phyloP scores from a whole-genome alignment of 2,797 vertebrate species.

The Denticeps clupeoides region DNA sequence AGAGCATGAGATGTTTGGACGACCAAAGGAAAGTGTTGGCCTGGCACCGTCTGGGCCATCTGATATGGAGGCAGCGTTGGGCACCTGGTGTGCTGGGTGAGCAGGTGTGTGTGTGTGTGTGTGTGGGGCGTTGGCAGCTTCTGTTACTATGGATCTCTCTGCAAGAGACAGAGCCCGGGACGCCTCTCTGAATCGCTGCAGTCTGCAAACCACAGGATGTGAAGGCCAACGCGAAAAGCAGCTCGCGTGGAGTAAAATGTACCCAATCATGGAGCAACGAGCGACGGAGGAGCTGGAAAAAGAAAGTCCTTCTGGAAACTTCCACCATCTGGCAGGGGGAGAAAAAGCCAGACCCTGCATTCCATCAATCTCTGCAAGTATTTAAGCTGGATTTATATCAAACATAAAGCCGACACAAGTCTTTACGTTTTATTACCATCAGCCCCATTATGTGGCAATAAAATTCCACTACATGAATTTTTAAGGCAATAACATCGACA shows the following conservation, averaged over 20 bases:
- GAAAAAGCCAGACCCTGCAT: background rate
- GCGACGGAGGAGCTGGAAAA: background rate
- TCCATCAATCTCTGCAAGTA: background rate
- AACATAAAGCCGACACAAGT: background rate
- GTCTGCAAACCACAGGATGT: too few species aligned
- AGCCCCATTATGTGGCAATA: conserved; percentile 32
- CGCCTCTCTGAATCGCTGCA: too few species aligned
- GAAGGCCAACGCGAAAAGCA: too few species aligned
- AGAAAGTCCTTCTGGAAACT: background rate
- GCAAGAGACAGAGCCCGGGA: too few species aligned
- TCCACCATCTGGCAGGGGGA: background rate
- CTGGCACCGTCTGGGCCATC: background rate
- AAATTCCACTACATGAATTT: background rate
- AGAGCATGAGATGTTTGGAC: too few species aligned
- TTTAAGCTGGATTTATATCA: background rate
- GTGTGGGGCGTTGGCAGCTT: too few species aligned
- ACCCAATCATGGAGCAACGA: background rate
- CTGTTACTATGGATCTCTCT: too few species aligned
- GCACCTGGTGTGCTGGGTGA: background rate
- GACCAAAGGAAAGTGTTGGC: background rate
- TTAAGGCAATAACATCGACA: too few species aligned
- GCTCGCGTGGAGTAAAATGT: too few species aligned
- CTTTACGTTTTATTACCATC: background rate
- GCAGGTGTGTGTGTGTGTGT: background rate
- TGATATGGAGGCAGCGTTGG: background rate